Conservation (phyloP, 2,113 vertebrate species). For the Eolophus roseicapilla region DNA sequence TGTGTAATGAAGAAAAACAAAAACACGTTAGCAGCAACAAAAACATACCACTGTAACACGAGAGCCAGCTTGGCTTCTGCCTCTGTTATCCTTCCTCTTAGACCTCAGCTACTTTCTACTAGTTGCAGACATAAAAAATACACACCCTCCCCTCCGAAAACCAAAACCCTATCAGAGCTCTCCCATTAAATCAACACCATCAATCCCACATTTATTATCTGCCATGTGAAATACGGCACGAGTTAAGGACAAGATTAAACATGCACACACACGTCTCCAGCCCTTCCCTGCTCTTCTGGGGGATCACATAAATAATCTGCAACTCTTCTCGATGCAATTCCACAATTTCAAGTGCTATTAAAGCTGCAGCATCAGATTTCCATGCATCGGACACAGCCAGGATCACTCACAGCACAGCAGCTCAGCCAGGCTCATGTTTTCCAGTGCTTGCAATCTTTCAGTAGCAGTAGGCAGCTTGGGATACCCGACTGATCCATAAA, state of each 20-base stretch:
- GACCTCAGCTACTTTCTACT: conserved; percentile 32
- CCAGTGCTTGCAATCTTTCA: neutral
- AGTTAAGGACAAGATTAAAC: neutral
- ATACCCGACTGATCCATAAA: rapidly evolving
- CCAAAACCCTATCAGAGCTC: neutral
- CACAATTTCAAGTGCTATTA: neutral
- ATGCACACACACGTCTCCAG: rapidly evolving
- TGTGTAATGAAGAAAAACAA: conserved; percentile 58
- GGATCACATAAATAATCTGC: neutral
- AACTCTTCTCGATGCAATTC: neutral
- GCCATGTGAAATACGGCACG: neutral
- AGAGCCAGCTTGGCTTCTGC: conserved; percentile 27
- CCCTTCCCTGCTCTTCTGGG: neutral
- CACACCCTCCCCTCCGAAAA: neutral
- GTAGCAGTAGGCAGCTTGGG: rapidly evolving
- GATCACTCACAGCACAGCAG: neutral
- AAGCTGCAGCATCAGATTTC: neutral
- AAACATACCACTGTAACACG: conserved; percentile 42
- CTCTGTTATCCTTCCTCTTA: conserved; percentile 28
- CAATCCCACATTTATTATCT: neutral
- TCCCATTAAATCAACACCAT: neutral
- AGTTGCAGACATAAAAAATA: neutral
- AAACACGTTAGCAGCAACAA: conserved; percentile 60
- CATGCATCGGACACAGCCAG: rapidly evolving
- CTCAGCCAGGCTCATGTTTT: rapidly evolving